Conservation (phyloP, 2,888 invertebrate genomes). For the Drosophila longiperda region DNA sequence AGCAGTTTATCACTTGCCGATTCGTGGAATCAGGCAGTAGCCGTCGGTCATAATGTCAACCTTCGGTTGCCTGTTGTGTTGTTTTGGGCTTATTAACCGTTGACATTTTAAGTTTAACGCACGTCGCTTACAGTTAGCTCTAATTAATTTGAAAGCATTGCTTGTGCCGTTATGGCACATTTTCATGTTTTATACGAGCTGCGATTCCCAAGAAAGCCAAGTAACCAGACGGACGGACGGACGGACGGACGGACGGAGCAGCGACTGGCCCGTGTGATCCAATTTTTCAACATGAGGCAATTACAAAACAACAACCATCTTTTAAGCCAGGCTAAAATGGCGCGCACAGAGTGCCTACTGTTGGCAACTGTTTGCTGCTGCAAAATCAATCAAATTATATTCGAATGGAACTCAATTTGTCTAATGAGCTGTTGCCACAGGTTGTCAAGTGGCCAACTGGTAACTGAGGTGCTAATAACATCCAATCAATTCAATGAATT, state of each 20-base stretch:
- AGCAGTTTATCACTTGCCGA: constrained; percentile 44
- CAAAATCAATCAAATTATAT: constrained; percentile 71
- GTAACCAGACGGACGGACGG: constrained; percentile 37
- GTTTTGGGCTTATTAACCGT: constrained; percentile 67
- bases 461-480: constrained; percentile 71
- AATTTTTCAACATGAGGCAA: constrained; percentile 19
- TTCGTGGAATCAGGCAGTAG: constrained; percentile 46
- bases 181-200: constrained; percentile 55
- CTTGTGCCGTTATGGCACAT: constrained; percentile 74
- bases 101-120: constrained; percentile 73
- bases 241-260: too few species aligned
- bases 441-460: constrained; percentile 26
- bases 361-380: constrained; percentile 58
- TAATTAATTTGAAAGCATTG: constrained; percentile 52
- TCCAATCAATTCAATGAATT: constrained; percentile 57
- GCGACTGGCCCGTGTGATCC: constrained; percentile 11
- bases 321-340: constrained; percentile 27
- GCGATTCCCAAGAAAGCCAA: constrained; percentile 69
- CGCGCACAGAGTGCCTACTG: constrained; percentile 33
- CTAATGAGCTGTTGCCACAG: constrained; percentile 81
- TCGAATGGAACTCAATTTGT: constrained; percentile 66
- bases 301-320: constrained; percentile 53
- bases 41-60: constrained; percentile 38
- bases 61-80: constrained; percentile 10
- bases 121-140: constrained; percentile 68